phyloP scores from a whole-genome alignment of 2,888 invertebrate species.

The Pyrrhia umbra region DNA sequence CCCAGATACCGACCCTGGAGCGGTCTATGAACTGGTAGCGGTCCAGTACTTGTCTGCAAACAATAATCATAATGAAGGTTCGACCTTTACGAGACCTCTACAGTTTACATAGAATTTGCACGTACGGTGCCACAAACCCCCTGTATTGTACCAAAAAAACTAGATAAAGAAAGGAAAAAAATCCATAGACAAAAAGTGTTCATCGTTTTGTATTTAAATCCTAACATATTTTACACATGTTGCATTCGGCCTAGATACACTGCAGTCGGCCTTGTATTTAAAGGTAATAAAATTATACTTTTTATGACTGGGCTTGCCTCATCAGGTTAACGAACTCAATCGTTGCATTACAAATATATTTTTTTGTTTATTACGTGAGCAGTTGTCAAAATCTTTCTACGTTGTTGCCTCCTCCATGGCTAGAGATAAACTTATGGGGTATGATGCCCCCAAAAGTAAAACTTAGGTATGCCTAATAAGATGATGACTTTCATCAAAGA shows the following conservation, averaged over 20 bases:
- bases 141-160: no score
- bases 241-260: background rate
- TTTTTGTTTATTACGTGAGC: no score
- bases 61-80: background rate
- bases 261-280: conserved; percentile 3
- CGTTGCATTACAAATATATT: background rate
- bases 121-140: no score
- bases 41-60: conserved; percentile 87
- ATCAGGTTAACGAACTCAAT: conserved; percentile 25
- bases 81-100: no score
- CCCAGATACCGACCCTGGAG: conserved; percentile 94
- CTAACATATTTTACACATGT: background rate
- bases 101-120: background rate
- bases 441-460: no score
- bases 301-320: conserved; percentile 24
- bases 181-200: background rate
- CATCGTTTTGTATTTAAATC: background rate
- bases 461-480: no score
- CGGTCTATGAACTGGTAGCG: conserved; percentile 92
- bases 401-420: no score
- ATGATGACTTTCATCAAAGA: no score
- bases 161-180: no score
- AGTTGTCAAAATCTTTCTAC: no score
- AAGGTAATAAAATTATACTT: conserved; percentile 3
- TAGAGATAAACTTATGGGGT: no score